Conservation (phyloP, 2,888 invertebrate species). For the Pilophorus perplexus region DNA sequence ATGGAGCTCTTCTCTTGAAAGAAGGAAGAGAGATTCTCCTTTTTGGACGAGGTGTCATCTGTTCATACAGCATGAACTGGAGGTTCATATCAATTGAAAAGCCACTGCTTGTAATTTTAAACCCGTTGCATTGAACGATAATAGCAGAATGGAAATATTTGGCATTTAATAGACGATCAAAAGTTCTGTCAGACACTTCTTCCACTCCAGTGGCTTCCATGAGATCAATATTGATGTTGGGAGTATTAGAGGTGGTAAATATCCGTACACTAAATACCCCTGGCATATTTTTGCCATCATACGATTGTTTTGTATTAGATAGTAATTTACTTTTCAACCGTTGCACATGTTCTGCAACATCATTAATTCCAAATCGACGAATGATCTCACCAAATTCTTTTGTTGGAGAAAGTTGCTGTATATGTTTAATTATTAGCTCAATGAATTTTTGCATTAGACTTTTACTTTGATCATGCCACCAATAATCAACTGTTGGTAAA, state of each 20-base stretch:
- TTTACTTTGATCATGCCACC: constrained; percentile 24
- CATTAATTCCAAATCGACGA: constrained; percentile 21
- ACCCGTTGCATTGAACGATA: constrained; percentile 22
- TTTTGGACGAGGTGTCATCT: constrained; percentile 15
- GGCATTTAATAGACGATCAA: constrained; percentile 17
- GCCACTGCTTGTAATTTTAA: no score
- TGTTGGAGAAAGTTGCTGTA: constrained; percentile 14
- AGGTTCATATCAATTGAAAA: constrained; percentile 17
- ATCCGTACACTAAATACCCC: constrained; percentile 20
- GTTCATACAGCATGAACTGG: constrained; percentile 19
- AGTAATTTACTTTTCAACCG: constrained; percentile 20
- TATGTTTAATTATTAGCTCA: constrained; percentile 16
- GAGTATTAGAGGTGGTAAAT: constrained; percentile 14
- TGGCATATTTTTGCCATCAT: constrained; percentile 9
- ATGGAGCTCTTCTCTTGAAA: constrained; percentile 10
- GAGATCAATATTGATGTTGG: constrained; percentile 14
- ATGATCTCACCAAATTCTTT: constrained; percentile 20
- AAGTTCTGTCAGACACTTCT: constrained; percentile 22
- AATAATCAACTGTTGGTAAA: constrained; percentile 21
- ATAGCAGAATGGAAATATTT: constrained; percentile 20
- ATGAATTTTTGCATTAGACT: constrained; percentile 16
- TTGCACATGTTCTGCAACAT: constrained; percentile 24
- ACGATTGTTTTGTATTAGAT: constrained; percentile 25
- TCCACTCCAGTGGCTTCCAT: constrained; percentile 23
- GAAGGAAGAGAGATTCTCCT: constrained; percentile 22